Evolutionary conservation across 1,140 invertebrate species (phyloP).

Genomic region (Drosophila melanogaster): Release_6_plus_ISO1_MT NT_033779.5:17351001-17351500

Average conservation of each 20-base stretch:
- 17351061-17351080: slow-evolving; percentile 29
- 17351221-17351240: no score
- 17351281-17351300: no score
- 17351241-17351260: no score
- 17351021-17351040: slow-evolving; percentile 2
- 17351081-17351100: slow-evolving; percentile 50
- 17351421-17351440: neutral
- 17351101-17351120: slow-evolving; percentile 30
- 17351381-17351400: no score
- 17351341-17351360: no score
- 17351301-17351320: no score
- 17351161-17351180: neutral
- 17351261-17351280: no score
- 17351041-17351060: slow-evolving; percentile 16
- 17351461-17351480: slow-evolving; percentile 22
- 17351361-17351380: no score
- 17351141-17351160: slow-evolving; percentile 10
- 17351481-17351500: slow-evolving; percentile 33
- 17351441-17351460: slow-evolving; percentile 15
- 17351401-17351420: neutral
- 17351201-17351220: neutral
- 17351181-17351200: neutral
- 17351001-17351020: slow-evolving; percentile 10
- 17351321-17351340: no score
- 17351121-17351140: slow-evolving; percentile 12